A percentile compares a stretch with the other conserved stretches of the same genome.
These are phyloP conservation scores for Hydrotaea diabolus DNA, from an alignment of 2,888 invertebrate species.

Conservation along the genomic window DNA sequence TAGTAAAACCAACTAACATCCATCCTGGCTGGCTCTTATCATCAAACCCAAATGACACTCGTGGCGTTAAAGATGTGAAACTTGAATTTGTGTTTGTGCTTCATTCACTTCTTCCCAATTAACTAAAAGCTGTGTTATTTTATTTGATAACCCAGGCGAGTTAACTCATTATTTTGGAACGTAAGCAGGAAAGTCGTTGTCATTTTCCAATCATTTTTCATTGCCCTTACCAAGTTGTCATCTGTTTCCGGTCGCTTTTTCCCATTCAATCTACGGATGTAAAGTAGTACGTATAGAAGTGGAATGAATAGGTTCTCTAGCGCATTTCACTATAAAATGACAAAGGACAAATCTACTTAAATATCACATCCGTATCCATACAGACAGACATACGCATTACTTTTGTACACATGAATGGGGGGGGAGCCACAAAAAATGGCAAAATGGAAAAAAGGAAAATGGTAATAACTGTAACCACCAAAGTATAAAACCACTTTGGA, in stretches of 20 bases:
- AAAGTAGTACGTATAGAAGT: conserved; percentile 13
- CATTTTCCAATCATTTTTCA: conserved; percentile 44
- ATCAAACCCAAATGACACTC: not conserved
- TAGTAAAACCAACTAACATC: not conserved
- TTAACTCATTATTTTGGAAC: not conserved
- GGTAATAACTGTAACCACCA: not conserved
- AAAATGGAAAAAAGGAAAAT: not conserved
- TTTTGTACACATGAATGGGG: not conserved
- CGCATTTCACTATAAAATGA: not conserved
- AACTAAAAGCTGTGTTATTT: not conserved
- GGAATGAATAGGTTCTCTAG: not conserved
- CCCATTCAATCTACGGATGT: conserved; percentile 33
- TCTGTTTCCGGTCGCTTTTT: conserved; percentile 11
- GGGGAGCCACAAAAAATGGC: not conserved
- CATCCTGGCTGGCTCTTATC: not conserved
- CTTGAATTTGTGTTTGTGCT: not conserved
- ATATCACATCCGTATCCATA: conserved; percentile 12
- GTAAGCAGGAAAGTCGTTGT: not conserved
- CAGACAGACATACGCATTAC: not conserved
- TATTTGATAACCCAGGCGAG: not conserved
- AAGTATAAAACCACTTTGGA: conserved; percentile 55
- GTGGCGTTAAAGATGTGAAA: conserved; percentile 18
- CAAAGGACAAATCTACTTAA: conserved; percentile 47
- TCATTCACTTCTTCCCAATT: not conserved
- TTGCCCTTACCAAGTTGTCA: conserved; percentile 5